Base-by-base conservation (phyloP, 2,888 invertebrate genomes). In the Acanthopleura granulata region DNA sequence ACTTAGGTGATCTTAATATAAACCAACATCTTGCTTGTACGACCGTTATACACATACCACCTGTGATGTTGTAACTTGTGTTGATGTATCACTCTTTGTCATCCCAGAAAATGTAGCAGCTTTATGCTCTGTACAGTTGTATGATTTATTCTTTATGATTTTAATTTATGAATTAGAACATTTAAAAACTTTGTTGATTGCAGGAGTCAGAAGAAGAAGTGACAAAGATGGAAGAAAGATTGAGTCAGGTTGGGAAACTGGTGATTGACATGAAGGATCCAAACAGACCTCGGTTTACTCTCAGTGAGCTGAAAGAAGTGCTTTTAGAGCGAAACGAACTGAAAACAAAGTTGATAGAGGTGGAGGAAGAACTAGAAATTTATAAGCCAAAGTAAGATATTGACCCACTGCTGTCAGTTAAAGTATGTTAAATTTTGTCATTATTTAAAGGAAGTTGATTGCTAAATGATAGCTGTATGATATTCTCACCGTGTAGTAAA, bases 241-340 rank as follows among this genome's bases (percentile, higher is more conserved):
- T 89, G 29, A 83, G 85, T 66, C 79, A 82, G 62, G 85, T 88
- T 49, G 89, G 89, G 40, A 90, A 90, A 80, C 85, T 90, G 82
- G 84, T 89, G 76, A 84, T 88, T 62, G 89, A 87, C 79, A 74
- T 86, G 66, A 83, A 83, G 70, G 90, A 90, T 76, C 89, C 89
- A 0, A 94, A 95, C 88, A 92, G 95, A 80, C 96, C 96, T 22
- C 92, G 95, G 76, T 97, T 96, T 87, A 95, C 96, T 0, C 94
- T 95, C 76, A 93, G 94, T 72, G 97, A 97, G 89, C 92, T 97
- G 29, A 94, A 95, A 83, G 95, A 95, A 85, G 96, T 97, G 80
- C 91, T 97, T 40, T 94, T 95, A 89, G 98, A 99, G 91, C 93
- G 98, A 77, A 98, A 98, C 91, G 96, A 97, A 89, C 93, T 98